Base-by-base conservation (phyloP, 2,113 vertebrate species). In the Lepus americanus region DNA sequence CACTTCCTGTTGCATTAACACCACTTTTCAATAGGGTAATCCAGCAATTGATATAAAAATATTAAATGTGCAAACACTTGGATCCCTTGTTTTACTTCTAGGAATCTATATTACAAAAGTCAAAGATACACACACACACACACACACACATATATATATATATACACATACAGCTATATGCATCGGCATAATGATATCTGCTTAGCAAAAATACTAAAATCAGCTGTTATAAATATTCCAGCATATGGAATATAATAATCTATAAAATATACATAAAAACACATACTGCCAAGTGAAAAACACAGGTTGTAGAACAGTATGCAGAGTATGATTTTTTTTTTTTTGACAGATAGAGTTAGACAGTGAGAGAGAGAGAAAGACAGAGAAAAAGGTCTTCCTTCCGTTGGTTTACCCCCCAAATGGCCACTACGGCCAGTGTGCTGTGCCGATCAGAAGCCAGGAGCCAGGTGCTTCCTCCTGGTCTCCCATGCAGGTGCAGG, bases 61-160 rank as follows among this genome's bases (percentile, higher is more conserved):
- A 20, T 49, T 80, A 70, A 80, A 22, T 36, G 5, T 59, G 39
- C 2, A 70, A 49, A 83, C 2, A 96, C 1, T 87, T 61, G 77
- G 49, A 92, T 22, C 44, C 4, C 73, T 92, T 88, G 72, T 44
- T 95, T 95, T 88, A 93, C n/a, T 33, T 92, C 53, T 64, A 81
- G 55, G 73, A 94, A 88, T 25, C 23, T 59, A 80, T 8, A 78
- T 73, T 77, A 93, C 85, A 8, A 22, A 51, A 72, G 77, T 89
- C 66, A 72, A 73, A 25, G 9, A 16, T 44, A 31, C 22, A 31
- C 20, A 44, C 36, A 36, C 36, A 36, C 2, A 27, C 12, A 36
- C 12, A 36, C 23, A 59, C 25, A 63, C 12, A 20, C 2, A 44
- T 2, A 51, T 13, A 16, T 8, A 70, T 33, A 19, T 14, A 70